A percentile compares a stretch with the other conserved stretches of the same genome.
Conservation (phyloP, 2,888 invertebrate genomes). For the Drosophila anomelani region DNA sequence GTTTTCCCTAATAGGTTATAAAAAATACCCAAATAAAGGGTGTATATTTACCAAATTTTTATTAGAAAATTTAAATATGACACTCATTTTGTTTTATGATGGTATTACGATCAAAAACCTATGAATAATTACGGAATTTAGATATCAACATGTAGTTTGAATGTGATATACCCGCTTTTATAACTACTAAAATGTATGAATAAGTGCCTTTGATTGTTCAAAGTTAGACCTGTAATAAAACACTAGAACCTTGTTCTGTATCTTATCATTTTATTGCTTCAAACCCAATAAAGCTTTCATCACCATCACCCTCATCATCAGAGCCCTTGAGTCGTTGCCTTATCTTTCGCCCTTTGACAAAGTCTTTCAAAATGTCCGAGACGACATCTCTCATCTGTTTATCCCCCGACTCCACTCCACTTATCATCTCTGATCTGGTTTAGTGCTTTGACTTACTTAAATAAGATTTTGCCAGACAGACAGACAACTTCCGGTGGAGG, state of each 20-base stretch:
- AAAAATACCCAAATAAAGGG: conserved; percentile 7
- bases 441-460: conserved; percentile 19
- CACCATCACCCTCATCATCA: conserved; percentile 14
- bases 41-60: conserved; percentile 2
- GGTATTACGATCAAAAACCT: neutral
- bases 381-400: conserved; percentile 31
- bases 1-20: conserved; percentile 12
- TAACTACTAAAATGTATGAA: neutral
- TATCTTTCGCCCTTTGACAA: conserved; percentile 28
- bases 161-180: neutral
- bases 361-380: conserved; percentile 33
- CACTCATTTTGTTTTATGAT: neutral
- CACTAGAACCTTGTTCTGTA: conserved; percentile 17
- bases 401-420: conserved; percentile 18
- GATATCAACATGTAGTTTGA: neutral
- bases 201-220: neutral
- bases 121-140: neutral
- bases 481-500: conserved; percentile 35
- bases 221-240: neutral
- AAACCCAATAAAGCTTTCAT: conserved; percentile 23
- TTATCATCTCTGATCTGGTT: conserved; percentile 15
- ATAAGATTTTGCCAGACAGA: conserved; percentile 24
- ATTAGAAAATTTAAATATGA: conserved; percentile 1
- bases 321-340: conserved; percentile 22
- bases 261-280: conserved; percentile 18